Percentiles rank a stretch among this genome's conserved stretches.
Conservation (phyloP, 2,113 vertebrate genomes). For the Brachyistius frenatus region DNA sequence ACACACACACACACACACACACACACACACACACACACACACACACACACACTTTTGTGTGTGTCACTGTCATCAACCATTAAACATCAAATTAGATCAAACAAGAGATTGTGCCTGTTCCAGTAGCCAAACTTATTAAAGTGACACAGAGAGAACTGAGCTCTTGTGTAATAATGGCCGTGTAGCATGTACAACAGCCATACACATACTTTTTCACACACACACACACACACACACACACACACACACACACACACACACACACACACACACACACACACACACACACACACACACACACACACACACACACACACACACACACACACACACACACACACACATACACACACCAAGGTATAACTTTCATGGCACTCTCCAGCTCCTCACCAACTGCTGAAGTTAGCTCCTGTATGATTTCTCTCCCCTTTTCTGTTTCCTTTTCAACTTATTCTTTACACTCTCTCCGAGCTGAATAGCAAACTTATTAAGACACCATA, state of each 20-base stretch:
- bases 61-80: slow-evolving; percentile 65
- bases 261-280: not conserved
- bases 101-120: slow-evolving; percentile 30
- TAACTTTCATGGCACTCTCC: not conserved
- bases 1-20: too few relatives aligned
- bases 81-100: slow-evolving; percentile 75
- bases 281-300: not conserved
- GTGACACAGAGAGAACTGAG: slow-evolving; percentile 41
- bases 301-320: slow-evolving; percentile 10
- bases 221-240: not conserved
- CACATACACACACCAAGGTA: not conserved
- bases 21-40: slow-evolving; percentile 35
- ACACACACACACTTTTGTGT: slow-evolving; percentile 8
- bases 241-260: slow-evolving; percentile 1
- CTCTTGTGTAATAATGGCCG: slow-evolving; percentile 53
- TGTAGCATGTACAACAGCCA: slow-evolving; percentile 26
- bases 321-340: not conserved
- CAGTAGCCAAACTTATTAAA: slow-evolving; percentile 28
- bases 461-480: not conserved
- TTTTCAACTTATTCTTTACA: slow-evolving; percentile 2
- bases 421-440: not conserved
- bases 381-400: slow-evolving; percentile 10
- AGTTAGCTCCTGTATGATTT: slow-evolving; percentile 2
- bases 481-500: slow-evolving; percentile 20
- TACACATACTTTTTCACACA: not conserved